Base-by-base conservation (phyloP, 92 coral and sea anemone genomes). In the Palythoa caribaeorum region DNA sequence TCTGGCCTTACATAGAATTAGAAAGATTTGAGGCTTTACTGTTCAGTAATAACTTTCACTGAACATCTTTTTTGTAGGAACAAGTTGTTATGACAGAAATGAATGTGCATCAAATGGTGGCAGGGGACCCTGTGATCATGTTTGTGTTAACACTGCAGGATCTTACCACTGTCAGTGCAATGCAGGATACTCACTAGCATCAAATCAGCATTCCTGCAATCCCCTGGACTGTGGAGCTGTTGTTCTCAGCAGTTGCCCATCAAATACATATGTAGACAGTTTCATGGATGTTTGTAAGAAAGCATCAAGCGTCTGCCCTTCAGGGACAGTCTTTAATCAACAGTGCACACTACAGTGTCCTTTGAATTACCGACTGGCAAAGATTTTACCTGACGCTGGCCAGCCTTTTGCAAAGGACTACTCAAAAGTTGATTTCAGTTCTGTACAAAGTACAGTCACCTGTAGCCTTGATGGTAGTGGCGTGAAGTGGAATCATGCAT, bases 91-190 rank as follows among this genome's bases (percentile, higher is more conserved):
- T 52, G 99, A 96, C 77, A 85, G 12, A 0, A 76, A 96, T 80
- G 99, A 96, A 84, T 96, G 99, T 76, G 19, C 90, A 47, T 16
- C 90, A 16, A 93, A 93, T 78, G 90, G 87, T 21, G 94, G 92
- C 37, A 83, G 77, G 38, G 93, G 94, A n/a, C 89, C 91, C 5
- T 96, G 99, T 85, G 93, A 90, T 76, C 96, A 96, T 52, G 84
- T 89, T 40, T 96, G 99, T 75, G 40, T 9, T 6, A 96, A 96
- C 91, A 88, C 94, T 39, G 84, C 10, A 15, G 99, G 99, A 11
- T 92, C 94, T 10, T 96, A 87, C 74, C 5, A 47, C 2, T 96
- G 99, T 68, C 80, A 89, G 16, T 96, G 99, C 38, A 76, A 87
- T 16, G 53, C 53, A 13, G 99, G 99, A 0, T 95, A 83, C 60